Evolutionary conservation across 2,113 vertebrate species (phyloP), one percentile per base, ranked within the genome.

Genomic region (Sciurus niger): DNA sequence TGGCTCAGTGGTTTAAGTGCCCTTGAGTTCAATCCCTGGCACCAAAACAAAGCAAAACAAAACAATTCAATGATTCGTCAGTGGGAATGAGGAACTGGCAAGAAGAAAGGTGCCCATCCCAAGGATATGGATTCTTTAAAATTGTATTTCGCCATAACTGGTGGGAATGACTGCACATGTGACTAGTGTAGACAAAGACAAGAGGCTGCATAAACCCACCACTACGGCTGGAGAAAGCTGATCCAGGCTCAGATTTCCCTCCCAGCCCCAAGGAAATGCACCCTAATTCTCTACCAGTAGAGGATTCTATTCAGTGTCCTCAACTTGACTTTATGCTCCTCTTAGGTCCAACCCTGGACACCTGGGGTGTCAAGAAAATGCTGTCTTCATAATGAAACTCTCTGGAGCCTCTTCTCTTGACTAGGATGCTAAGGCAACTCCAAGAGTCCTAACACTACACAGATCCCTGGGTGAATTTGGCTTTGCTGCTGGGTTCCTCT

Each of bases 401-500:
- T 12, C 83, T 60, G 40, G 89, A 80, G 34, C 51, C n/a, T 85
- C 78, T 93, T 91, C 25, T 80, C 53, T 65, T 58, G 6, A 30
- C 4, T 78, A 37, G 25, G 77, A 92, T 65, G 89, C 65, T 63
- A 53, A 95, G 65, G 65, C 85, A 43, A 65, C 40, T 90, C n/a
- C 14, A 46, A 28, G 79, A 73, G 16, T 68, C 88, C 55, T 46
- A 58, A 92, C 89, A 55, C 46, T 43, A 51, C 11, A 77, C 68
- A 63, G 73, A 90, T 77, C 94, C 37, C 51, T 96, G 82, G 13
- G 48, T 63, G 58, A 88, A 34, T 91, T 96, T 96, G 90, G 48
- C 72, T 43, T 51, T 65, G 92, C 93, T 32, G 51, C 83, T 48
- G 18, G 70, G 79, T 97, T 96, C 84, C 51, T 95, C 95, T 96